Evolutionary conservation across 2,113 vertebrate genomes (phyloP).

Genomic region (Amphilophus citrinellus): DNA sequence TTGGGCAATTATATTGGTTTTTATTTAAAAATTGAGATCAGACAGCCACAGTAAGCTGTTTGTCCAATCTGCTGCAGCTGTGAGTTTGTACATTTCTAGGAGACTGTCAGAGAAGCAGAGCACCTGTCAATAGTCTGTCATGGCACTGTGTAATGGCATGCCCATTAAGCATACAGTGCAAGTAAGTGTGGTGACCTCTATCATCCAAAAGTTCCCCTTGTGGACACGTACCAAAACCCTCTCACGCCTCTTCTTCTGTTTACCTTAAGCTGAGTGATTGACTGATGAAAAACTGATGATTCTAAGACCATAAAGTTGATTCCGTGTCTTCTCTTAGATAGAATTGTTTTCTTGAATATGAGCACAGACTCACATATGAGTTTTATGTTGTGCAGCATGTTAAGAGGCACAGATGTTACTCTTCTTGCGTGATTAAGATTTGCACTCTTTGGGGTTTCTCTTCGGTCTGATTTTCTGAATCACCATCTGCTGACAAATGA

Average conservation of each 20-base stretch:
- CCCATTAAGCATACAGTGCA: neutral
- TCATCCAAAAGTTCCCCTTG: neutral
- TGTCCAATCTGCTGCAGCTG: neutral
- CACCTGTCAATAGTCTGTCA: neutral
- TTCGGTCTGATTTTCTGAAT: neutral
- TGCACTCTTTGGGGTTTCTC: neutral
- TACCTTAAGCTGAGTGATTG: neutral
- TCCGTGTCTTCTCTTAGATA: neutral
- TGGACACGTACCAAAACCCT: neutral
- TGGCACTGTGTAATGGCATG: neutral
- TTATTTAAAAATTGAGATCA: neutral
- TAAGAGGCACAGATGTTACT: conserved; percentile 34
- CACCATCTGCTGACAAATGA: conserved; percentile 28
- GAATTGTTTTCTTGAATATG: neutral
- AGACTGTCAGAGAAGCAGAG: neutral
- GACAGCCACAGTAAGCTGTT: rapidly evolving
- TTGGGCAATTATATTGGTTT: neutral
- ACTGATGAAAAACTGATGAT: neutral
- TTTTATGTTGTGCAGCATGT: neutral
- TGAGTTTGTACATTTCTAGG: neutral
- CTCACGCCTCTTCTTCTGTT: neutral
- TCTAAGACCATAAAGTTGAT: neutral
- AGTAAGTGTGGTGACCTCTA: neutral
- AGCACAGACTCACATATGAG: neutral
- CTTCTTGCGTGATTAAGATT: neutral